Base-by-base conservation (phyloP, 2,888 invertebrate species). In the Tipula lateralis region DNA sequence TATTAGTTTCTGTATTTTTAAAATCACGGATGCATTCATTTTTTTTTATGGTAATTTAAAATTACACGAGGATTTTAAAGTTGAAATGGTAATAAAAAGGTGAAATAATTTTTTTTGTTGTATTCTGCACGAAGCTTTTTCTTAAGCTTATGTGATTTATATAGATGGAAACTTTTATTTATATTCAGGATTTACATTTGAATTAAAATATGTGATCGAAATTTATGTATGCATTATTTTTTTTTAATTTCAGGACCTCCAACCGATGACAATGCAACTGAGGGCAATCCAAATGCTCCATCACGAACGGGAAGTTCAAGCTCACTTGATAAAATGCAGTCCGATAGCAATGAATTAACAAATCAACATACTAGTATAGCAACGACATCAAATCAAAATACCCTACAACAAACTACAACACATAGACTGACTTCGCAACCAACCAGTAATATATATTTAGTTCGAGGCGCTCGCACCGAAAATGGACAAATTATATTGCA, bases 401-500 rank as follows among this genome's bases (percentile, higher is more conserved):
- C 12, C 19, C 86, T 87, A 29, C 87, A 87, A 85, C 87, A 87
- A 86, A 9, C 29, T 7, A 85, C 84, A 29, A 86, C 86, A 86
- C 88, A 88, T 85, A 66, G 66, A 66, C 12, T 66, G 19, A 24
- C 66, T 24, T 66, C 66, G 9, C 66, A 66, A 24, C 9, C 66
- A 24, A 66, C 66, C 7, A 87, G 88, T 87, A 90, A 90, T 86
- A 90, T 90, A 84, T 90, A 90, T 82, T 88, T 90, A 86, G 87
- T 90, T 87, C 90, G 90, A 85, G 90, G 90, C 85, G 89, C 90
- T 84, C 89, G 90, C 86, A 89, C 90, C 84, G 90, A 90, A 87
- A 90, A 90, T 87, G 90, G 90, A 84, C 90, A 90, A 88, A 90
- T 90, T 86, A 89, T 90, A 85, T 89, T 90, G 86, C 90, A 90